Evolutionary conservation across 2,113 vertebrate genomes (phyloP).

Genomic region (Pleuronectes platessa): DNA sequence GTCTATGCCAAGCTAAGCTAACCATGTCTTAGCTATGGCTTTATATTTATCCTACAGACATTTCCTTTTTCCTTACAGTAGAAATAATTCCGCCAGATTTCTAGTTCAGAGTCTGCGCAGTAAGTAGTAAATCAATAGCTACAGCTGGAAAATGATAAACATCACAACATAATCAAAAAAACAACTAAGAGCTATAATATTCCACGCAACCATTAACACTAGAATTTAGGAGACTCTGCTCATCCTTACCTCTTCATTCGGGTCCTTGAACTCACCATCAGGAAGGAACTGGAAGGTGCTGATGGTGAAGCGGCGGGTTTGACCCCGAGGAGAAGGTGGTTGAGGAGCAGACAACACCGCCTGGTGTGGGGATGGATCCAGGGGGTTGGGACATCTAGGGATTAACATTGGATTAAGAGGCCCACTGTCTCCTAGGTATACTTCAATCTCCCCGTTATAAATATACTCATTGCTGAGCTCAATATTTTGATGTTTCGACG

Average conservation of each 20-base stretch:
- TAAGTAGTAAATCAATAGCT: too few relatives aligned
- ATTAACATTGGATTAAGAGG: not conserved
- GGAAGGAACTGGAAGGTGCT: slow-evolving; percentile 83
- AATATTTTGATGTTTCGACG: not conserved
- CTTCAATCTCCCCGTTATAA: not conserved
- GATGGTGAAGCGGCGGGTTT: slow-evolving; percentile 80
- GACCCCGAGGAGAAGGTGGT: slow-evolving; percentile 49
- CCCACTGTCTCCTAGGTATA: not conserved
- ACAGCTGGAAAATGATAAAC: too few relatives aligned
- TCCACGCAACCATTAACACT: too few relatives aligned
- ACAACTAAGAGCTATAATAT: too few relatives aligned
- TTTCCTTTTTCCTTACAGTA: too few relatives aligned
- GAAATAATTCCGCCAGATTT: too few relatives aligned
- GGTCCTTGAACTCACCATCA: slow-evolving; percentile 47
- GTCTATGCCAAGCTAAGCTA: too few relatives aligned
- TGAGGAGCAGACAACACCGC: slow-evolving; percentile 33
- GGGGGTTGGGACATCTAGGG: slow-evolving; percentile 80
- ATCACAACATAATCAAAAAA: too few relatives aligned
- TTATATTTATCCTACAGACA: too few relatives aligned
- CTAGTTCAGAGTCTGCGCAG: too few relatives aligned
- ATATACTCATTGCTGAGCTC: not conserved
- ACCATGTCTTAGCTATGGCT: too few relatives aligned
- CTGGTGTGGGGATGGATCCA: slow-evolving; percentile 68
- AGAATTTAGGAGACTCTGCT: not conserved
- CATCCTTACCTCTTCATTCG: slow-evolving; percentile 75